Evolutionary conservation across 2,888 invertebrate species (phyloP), one percentile per base, ranked within the genome.

Genomic region (Xylota sylvarum): DNA sequence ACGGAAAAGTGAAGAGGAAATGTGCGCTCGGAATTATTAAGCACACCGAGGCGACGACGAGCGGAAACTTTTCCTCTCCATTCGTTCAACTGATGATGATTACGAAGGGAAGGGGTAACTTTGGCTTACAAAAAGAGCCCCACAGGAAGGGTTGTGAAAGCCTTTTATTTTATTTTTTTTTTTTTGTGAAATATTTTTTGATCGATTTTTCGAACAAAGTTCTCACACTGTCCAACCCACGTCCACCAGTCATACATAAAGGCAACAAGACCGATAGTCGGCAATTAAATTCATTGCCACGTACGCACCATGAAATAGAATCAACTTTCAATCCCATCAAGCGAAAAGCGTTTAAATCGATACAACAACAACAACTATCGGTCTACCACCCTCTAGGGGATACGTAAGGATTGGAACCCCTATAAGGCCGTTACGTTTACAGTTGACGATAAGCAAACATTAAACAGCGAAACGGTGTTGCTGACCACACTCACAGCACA

Each of bases 281-380:
- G 23, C 85, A 85, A 85, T 85, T 85, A 85, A 85, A 81, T 81
- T 81, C 85, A 85, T 81, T 85, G 76, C 85, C 85, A 85, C 85
- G 81, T 81, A 77, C 85, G 70, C 58, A 67, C 65, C 56, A 77
- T 72, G 85, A 72, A 74, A 62, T 60, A 30, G 60, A 65, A 67
- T 81, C 70, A 76, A 64, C 70, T 72, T 77, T 60, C 58, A 65
- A 55, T 65, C 76, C 64, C 74, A 52, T 65, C 50, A 72, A 65
- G 73, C 35, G 58, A 43, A 72, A 74, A 69, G 37, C 37, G 64
- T 48, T 84, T 55, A 60, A 81, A 81, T 81, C 81, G 76, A 81
- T 67, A 80, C 40, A 73, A 37, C 40, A 73, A 37, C 70, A 48
- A 65, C 70, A 48, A 65, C 73, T 40, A 72, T 43, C 62, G 35